Base-by-base conservation (phyloP, 2,888 invertebrate genomes). In the Luperina nickerlii region DNA sequence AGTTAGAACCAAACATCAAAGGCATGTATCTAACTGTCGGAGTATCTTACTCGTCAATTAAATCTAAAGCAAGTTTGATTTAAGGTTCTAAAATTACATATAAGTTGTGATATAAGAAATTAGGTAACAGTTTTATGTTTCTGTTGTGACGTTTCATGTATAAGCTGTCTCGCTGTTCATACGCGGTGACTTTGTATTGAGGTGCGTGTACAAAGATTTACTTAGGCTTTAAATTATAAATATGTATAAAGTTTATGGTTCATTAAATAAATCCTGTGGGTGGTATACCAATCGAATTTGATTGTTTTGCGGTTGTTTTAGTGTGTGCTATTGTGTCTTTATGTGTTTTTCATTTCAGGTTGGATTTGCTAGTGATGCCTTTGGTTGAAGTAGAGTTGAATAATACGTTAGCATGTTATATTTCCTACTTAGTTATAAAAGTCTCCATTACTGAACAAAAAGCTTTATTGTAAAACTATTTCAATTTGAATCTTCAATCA, bases 251-350 rank as follows among this genome's bases (percentile, higher is more conserved):
- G 20, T 60, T 75, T 71, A 38, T 48, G 13, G 60, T 27, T 68
- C 68, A 81, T 68, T 68, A 45, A 72, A 62, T 27, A 24, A 63
- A 60, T 65, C 57, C 20, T 69, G 77, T 69, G 60, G 66, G 57
- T 66, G 11, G 27, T 24, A 24, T 5, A 27, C 0, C 60, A n/a
- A 74, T 78, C 51, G 13, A n/a, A 67, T 71, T 82, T 75, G 24
- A 84, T 84, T 75, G 57, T 13, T n/a, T 73, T 76, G 86, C 13
- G 78, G 83, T 71, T 32, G 7, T 73, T 65, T 45, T 54, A 32
- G 62, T 70, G 27, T 1, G 24, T 57, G 13, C 1, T 27, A 32
- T 9, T 15, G 4, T 45, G 63, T 20, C 75, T 32, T 27, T 1
- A 6, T 24, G 0, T 48, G 13, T 51, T 0, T 60, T n/a, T 42